Percentiles rank a stretch among this genome's conserved stretches.
Conservation (phyloP, 1,140 invertebrate species). For the Drosophila nebulosa region DNA sequence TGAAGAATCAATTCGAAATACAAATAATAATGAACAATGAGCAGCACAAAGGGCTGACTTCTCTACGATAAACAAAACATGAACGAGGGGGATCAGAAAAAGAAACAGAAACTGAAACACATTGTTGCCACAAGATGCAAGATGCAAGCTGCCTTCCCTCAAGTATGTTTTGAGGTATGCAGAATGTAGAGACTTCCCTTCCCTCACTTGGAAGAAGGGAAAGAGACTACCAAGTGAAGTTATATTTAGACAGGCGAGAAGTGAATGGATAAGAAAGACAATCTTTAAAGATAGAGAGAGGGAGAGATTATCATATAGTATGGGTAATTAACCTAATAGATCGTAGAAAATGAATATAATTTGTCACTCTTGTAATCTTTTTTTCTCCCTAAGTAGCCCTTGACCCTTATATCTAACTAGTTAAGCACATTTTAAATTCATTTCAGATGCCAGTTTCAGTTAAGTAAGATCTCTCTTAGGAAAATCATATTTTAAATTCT, state of each 20-base stretch:
- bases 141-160: constrained; percentile 34
- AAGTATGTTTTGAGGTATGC: constrained; percentile 29
- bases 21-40: constrained; percentile 57
- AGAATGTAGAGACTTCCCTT: background rate
- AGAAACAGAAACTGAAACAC: background rate
- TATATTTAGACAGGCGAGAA: constrained; percentile 16
- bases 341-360: too few species aligned
- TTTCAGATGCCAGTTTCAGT: background rate
- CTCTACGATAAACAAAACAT: constrained; percentile 13
- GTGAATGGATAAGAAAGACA: background rate
- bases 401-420: background rate
- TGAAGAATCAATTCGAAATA: constrained; percentile 44
- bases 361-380: background rate
- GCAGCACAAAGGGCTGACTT: constrained; percentile 49
- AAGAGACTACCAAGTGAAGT: background rate
- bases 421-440: background rate
- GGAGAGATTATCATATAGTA: constrained; percentile 15
- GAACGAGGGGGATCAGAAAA: background rate
- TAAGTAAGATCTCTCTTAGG: background rate
- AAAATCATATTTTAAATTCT: too few species aligned
- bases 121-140: constrained; percentile 23
- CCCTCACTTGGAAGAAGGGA: background rate
- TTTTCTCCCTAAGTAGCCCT: background rate
- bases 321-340: too few species aligned
- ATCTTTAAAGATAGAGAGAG: background rate